phyloP scores from a whole-genome alignment of 2,888 invertebrate species.

The Xestia ashworthii region DNA sequence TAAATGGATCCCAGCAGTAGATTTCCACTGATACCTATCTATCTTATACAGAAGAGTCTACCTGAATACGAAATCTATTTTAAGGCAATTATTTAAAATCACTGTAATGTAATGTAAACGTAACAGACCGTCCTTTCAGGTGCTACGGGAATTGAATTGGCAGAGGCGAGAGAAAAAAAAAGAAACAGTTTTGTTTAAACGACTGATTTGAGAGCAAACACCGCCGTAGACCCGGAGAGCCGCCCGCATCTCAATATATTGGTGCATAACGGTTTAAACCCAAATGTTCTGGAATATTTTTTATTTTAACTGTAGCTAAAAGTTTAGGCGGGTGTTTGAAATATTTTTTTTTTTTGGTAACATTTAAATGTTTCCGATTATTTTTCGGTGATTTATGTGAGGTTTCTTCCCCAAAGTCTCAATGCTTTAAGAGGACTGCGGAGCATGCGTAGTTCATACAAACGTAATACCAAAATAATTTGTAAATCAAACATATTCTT shows the following conservation, averaged over 20 bases:
- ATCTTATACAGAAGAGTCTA: neutral
- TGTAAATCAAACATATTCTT: too few species aligned
- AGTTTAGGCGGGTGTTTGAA: slow-evolving; percentile 1
- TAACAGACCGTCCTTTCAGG: slow-evolving; percentile 80
- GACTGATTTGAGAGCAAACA: slow-evolving; percentile 89
- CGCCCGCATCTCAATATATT: slow-evolving; percentile 80
- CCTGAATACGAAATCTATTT: slow-evolving; percentile 41
- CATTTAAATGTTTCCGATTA: neutral
- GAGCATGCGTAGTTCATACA: too few species aligned
- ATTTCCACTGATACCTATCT: neutral
- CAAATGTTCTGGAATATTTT: slow-evolving; percentile 48
- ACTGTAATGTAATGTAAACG: slow-evolving; percentile 75
- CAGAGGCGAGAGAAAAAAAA: slow-evolving; percentile 79
- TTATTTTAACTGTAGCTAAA: slow-evolving; percentile 25
- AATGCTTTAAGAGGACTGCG: too few species aligned
- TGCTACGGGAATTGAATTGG: slow-evolving; percentile 82
- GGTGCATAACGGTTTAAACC: slow-evolving; percentile 59
- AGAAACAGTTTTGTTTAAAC: slow-evolving; percentile 87
- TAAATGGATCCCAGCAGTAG: neutral
- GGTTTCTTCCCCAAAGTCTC: too few species aligned
- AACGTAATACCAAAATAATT: too few species aligned
- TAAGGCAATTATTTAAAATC: slow-evolving; percentile 59
- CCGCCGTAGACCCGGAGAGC: slow-evolving; percentile 74
- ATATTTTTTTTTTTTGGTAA: neutral
- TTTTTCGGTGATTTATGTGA: neutral